Conservation (phyloP, 2,113 vertebrate species). For the Mus spicilegus region DNA sequence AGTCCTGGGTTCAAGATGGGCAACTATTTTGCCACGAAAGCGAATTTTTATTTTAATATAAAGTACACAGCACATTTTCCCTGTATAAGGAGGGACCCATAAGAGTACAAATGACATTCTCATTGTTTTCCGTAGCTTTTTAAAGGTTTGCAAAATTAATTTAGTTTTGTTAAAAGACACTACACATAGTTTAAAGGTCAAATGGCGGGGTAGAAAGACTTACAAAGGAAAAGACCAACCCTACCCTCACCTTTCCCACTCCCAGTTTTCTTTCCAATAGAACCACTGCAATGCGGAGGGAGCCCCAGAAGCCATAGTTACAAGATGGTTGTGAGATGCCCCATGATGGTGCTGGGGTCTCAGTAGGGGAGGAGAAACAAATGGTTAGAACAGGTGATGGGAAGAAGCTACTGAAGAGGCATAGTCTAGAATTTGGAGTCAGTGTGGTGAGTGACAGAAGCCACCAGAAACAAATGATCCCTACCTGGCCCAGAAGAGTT, state of each 20-base stretch:
- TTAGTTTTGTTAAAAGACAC: slow-evolving; percentile 12
- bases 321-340: background rate
- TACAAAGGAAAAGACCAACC: background rate
- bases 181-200: slow-evolving; percentile 19
- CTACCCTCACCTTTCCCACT: rapidly evolving
- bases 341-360: background rate
- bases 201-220: background rate
- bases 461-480: background rate
- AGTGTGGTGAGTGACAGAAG: background rate
- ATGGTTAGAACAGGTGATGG: background rate
- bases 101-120: background rate
- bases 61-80: background rate
- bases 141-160: slow-evolving; percentile 41
- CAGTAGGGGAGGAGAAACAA: background rate
- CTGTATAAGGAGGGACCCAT: background rate
- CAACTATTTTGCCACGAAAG: background rate
- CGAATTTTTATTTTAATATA: background rate
- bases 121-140: background rate
- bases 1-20: background rate
- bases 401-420: background rate
- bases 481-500: background rate
- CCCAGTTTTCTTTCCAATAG: background rate
- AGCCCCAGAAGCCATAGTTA: background rate
- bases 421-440: background rate
- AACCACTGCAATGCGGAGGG: background rate